phyloP scores from a whole-genome alignment of 2,797 vertebrate genomes.

The Brachyalestes nurse region DNA sequence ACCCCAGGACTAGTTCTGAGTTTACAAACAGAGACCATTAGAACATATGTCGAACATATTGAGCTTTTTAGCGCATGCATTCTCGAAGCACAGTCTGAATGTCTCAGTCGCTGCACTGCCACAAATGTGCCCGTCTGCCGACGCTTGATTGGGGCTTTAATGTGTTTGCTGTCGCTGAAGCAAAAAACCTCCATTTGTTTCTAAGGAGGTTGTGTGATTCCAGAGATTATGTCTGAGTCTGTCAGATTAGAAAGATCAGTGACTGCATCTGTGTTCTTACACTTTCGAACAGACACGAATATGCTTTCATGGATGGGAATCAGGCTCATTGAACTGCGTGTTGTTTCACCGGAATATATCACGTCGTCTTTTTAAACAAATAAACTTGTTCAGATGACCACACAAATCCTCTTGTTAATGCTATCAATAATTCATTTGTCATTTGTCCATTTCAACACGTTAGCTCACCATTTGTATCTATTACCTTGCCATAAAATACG shows the following conservation, averaged over 20 bases:
- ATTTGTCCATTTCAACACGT: conserved; percentile 11
- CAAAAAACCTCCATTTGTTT: neutral
- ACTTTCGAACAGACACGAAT: neutral
- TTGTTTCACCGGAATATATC: neutral
- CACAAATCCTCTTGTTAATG: neutral
- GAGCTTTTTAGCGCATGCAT: neutral
- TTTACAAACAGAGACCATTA: neutral
- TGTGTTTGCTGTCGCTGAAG: neutral
- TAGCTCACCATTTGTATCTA: neutral
- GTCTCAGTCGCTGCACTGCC: neutral
- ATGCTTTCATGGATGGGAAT: neutral
- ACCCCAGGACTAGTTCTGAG: neutral
- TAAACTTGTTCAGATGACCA: conserved; percentile 5
- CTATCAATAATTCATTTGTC: conserved; percentile 28
- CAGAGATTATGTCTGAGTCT: neutral
- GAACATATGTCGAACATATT: neutral
- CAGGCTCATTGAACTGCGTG: too few species aligned
- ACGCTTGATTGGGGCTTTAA: neutral
- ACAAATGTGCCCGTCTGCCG: neutral
- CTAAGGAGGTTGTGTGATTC: neutral
- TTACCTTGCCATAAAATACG: neutral
- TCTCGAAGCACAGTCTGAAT: neutral
- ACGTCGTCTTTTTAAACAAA: conserved; percentile 8
- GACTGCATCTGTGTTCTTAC: neutral
- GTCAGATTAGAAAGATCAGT: neutral